phyloP scores from a whole-genome alignment of 2,888 invertebrate species.

The Sinopyrophorus schimmeli region DNA sequence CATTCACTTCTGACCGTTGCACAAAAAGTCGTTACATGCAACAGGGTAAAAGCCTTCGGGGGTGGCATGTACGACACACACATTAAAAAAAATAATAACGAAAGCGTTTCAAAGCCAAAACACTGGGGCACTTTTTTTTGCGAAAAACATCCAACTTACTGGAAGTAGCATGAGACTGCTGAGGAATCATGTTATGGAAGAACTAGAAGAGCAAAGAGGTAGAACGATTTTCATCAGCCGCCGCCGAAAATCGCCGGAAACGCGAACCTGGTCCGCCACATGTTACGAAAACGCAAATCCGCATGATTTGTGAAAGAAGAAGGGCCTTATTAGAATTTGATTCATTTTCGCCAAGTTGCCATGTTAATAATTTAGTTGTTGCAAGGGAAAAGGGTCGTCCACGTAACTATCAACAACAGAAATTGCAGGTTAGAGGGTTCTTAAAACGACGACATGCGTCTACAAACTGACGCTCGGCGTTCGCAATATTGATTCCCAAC shows the following conservation, averaged over 20 bases:
- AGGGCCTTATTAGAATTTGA: no score
- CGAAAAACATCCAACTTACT: conserved; percentile 12
- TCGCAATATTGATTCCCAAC: conserved; percentile 36
- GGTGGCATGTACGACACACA: no score
- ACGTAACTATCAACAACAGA: conserved; percentile 32
- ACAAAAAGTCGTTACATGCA: no score
- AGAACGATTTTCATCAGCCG: conserved; percentile 29
- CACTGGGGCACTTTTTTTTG: no score
- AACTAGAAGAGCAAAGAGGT: conserved; percentile 34
- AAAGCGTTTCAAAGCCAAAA: background rate
- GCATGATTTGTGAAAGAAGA: no score
- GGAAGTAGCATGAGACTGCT: conserved; percentile 48
- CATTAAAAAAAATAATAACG: background rate
- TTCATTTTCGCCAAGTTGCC: no score
- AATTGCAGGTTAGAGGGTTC: conserved; percentile 47
- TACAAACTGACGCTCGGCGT: conserved; percentile 47
- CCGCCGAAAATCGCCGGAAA: conserved; percentile 39
- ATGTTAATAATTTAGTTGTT: no score
- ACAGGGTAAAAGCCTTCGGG: no score
- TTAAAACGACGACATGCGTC: conserved; percentile 46
- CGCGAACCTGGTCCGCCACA: conserved; percentile 34
- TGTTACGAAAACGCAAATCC: no score
- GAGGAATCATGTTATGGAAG: conserved; percentile 50
- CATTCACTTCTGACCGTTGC: no score
- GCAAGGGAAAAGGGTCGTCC: no score